Conservation (phyloP, 1,140 invertebrate species). For the Pseudobourletiella spinata region DNA sequence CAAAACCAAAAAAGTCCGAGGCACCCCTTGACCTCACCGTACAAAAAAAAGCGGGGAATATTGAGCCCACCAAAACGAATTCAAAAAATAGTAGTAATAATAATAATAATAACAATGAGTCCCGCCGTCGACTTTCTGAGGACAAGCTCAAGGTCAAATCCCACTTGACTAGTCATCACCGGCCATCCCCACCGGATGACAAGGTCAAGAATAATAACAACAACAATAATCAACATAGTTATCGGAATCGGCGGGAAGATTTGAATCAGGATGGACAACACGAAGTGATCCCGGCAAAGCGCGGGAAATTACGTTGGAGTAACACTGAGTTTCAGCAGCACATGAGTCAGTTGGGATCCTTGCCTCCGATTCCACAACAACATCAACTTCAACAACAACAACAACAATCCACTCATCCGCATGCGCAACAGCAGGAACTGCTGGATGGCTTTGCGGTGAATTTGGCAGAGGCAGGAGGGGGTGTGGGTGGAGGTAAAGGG, state of each 20-base stretch:
- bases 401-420: too few relatives aligned
- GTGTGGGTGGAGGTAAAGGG: background rate
- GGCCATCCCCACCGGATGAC: background rate
- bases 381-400: background rate
- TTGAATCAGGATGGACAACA: too few relatives aligned
- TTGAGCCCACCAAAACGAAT: background rate
- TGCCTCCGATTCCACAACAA: too few relatives aligned
- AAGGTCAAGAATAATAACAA: background rate
- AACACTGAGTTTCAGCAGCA: too few relatives aligned
- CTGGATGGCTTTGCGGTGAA: background rate
- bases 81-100: background rate
- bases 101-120: background rate
- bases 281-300: too few relatives aligned
- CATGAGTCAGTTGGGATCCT: too few relatives aligned
- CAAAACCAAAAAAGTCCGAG: conserved; percentile 23
- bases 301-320: too few relatives aligned
- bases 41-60: conserved; percentile 10
- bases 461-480: background rate
- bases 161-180: background rate
- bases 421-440: too few relatives aligned
- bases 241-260: background rate
- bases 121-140: too few relatives aligned
- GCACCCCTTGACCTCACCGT: conserved; percentile 34
- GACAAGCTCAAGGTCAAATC: background rate
- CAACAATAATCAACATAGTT: background rate